Percentiles rank a stretch among this genome's conserved stretches.
Conservation (phyloP, 2,113 vertebrate species). For the Eidolon helvum region DNA sequence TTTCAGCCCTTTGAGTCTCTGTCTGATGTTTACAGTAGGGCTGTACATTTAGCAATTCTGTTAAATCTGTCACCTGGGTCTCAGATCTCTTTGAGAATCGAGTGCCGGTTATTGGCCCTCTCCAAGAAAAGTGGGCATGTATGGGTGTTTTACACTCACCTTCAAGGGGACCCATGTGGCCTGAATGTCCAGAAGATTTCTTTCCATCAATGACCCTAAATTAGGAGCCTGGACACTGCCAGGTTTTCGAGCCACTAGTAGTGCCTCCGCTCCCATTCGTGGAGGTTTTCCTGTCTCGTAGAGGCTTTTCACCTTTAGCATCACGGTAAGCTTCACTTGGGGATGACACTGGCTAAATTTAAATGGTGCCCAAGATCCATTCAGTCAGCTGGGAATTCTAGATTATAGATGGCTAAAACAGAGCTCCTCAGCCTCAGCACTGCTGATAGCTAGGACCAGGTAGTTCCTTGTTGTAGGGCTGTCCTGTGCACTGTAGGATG, state of each 20-base stretch:
- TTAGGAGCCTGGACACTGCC: not conserved
- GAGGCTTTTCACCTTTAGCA: not conserved
- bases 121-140: accelerated
- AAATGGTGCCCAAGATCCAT: too few species aligned
- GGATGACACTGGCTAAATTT: not conserved
- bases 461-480: accelerated
- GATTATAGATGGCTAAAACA: accelerated
- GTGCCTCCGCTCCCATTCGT: accelerated
- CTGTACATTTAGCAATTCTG: accelerated
- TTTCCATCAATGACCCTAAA: accelerated
- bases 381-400: accelerated
- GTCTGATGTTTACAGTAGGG: accelerated
- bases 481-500: not conserved
- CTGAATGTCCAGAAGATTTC: not conserved
- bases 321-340: not conserved
- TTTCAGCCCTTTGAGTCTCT: not conserved
- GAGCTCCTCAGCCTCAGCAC: accelerated
- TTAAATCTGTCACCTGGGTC: not conserved
- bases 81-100: not conserved
- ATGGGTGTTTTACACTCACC: accelerated
- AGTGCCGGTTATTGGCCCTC: not conserved
- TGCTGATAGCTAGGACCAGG: not conserved
- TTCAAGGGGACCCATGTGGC: accelerated
- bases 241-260: accelerated
- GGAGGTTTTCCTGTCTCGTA: not conserved